Percentiles rank a stretch among this genome's conserved stretches.
phyloP scores from a whole-genome alignment of 2,797 vertebrate species.

The Podargus strigoides region DNA sequence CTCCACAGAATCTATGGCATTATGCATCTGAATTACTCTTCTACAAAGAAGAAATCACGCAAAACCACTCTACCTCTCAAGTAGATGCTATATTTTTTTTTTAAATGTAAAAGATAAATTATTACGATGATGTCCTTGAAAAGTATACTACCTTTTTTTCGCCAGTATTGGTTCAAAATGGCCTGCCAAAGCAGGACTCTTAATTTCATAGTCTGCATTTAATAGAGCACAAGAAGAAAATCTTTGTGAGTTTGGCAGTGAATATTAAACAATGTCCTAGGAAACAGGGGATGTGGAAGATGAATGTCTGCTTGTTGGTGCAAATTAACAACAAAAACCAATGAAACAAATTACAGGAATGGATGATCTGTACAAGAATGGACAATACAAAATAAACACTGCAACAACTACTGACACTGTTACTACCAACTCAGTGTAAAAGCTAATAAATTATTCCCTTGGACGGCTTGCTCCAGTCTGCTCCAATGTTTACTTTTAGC shows the following conservation, averaged over 20 bases:
- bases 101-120: background rate
- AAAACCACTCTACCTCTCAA: background rate
- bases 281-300: conserved; percentile 10
- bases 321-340: conserved; percentile 34
- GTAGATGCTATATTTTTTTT: background rate
- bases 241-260: background rate
- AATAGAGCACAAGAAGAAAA: background rate
- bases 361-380: background rate
- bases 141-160: background rate
- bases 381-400: background rate
- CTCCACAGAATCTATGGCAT: background rate
- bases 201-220: background rate
- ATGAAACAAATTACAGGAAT: background rate
- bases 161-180: background rate
- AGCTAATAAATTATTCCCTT: background rate
- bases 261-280: background rate
- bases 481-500: background rate
- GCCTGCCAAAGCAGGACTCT: background rate
- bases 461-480: background rate
- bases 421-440: background rate
- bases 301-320: conserved; percentile 20
- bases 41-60: background rate
- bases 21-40: background rate
- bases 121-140: background rate
- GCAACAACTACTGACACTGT: background rate